Evolutionary conservation across 2,888 invertebrate species (phyloP).

Genomic region (Noctua comes): DNA sequence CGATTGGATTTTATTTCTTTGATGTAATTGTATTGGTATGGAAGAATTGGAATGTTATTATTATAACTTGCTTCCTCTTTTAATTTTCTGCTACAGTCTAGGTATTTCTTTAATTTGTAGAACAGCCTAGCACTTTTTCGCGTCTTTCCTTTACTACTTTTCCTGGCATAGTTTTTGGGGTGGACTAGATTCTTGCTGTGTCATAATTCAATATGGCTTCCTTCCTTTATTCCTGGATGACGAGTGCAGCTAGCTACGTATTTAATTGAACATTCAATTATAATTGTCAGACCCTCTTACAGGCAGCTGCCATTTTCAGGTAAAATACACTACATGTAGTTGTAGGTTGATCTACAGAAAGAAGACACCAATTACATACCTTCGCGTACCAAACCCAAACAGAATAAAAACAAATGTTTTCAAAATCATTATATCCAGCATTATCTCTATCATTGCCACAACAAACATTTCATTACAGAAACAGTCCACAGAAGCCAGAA

Average conservation of each 20-base stretch:
- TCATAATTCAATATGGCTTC: background rate
- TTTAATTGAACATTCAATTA: background rate
- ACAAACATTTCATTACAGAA: slow-evolving; percentile 71
- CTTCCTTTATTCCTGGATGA: background rate
- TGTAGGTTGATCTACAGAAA: background rate
- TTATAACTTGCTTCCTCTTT: background rate
- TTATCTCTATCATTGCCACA: slow-evolving; percentile 63
- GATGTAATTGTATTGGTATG: slow-evolving; percentile 21
- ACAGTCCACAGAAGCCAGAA: slow-evolving; percentile 69
- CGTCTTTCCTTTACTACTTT: background rate
- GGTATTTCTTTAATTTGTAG: background rate
- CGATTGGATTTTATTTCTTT: slow-evolving; percentile 27
- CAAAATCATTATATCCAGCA: slow-evolving; percentile 49
- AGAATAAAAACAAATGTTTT: slow-evolving; percentile 25
- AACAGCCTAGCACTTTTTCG: background rate
- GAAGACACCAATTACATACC: slow-evolving; percentile 20
- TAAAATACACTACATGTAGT: background rate
- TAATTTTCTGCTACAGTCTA: background rate
- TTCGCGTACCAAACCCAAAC: slow-evolving; percentile 26
- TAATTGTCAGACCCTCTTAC: background rate
- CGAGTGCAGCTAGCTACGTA: background rate
- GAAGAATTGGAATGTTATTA: background rate
- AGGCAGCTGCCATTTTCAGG: background rate
- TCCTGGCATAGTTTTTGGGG: background rate
- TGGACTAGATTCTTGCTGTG: background rate